phyloP scores from a whole-genome alignment of 2,113 vertebrate species.

The Menidia beryllina region DNA sequence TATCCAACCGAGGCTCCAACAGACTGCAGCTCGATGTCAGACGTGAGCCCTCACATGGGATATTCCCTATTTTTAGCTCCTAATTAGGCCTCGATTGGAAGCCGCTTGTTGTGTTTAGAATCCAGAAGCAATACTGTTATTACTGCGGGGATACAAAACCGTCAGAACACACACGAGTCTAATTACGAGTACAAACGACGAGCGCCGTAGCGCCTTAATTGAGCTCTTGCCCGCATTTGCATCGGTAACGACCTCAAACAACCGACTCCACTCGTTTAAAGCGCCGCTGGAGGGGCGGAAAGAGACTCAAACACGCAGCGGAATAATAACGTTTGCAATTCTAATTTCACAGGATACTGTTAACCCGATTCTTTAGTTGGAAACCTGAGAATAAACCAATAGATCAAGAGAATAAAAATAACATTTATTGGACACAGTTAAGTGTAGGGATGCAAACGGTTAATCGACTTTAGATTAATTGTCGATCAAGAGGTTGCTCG shows the following conservation, averaged over 20 bases:
- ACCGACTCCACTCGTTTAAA: slow-evolving; percentile 40
- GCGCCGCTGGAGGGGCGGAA: slow-evolving; percentile 27
- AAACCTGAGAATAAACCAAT: too few species aligned
- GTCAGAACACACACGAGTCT: slow-evolving; percentile 18
- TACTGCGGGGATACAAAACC: slow-evolving; percentile 4
- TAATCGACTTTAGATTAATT: too few species aligned
- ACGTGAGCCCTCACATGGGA: neutral
- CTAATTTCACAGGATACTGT: slow-evolving; percentile 44
- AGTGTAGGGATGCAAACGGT: too few species aligned
- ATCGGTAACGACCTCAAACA: slow-evolving; percentile 49
- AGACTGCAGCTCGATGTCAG: too few species aligned
- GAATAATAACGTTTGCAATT: slow-evolving; percentile 51
- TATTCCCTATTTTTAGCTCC: neutral
- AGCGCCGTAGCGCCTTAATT: slow-evolving; percentile 26
- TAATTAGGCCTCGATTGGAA: neutral
- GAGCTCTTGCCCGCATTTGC: slow-evolving; percentile 56
- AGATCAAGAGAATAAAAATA: too few species aligned
- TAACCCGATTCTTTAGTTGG: too few species aligned
- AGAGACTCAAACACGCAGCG: slow-evolving; percentile 24
- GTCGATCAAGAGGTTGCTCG: too few species aligned
- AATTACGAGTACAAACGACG: slow-evolving; percentile 8
- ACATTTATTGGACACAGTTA: too few species aligned
- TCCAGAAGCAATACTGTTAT: neutral
- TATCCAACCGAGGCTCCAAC: too few species aligned
- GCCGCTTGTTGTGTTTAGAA: neutral